phyloP scores from a whole-genome alignment of 2,797 vertebrate species.

The Clarias pachynema region DNA sequence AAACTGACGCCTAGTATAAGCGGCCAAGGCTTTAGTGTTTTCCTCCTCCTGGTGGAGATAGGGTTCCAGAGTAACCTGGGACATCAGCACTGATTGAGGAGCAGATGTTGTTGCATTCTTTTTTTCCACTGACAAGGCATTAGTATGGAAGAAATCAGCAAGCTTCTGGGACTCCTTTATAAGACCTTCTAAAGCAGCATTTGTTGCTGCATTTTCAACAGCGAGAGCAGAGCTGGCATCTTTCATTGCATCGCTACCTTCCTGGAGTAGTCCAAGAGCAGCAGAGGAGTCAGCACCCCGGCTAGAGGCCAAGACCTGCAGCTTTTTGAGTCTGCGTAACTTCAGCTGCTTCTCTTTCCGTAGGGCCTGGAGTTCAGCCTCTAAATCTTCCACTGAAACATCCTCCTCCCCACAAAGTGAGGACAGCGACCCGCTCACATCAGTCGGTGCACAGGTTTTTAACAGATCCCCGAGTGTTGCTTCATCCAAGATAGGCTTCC shows the following conservation, averaged over 20 bases:
- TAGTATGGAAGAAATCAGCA: constrained; percentile 68
- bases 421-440: constrained; percentile 47
- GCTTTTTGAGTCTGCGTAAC: constrained; percentile 76
- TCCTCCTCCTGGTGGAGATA: constrained; percentile 84
- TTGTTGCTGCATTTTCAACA: constrained; percentile 75
- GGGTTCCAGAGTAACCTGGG: constrained; percentile 78
- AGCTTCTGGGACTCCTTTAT: constrained; percentile 71
- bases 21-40: constrained; percentile 80
- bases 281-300: constrained; percentile 71
- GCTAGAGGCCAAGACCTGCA: constrained; percentile 75
- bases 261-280: constrained; percentile 68
- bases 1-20: constrained; percentile 79
- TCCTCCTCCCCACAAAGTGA: constrained; percentile 61
- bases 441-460: constrained; percentile 73
- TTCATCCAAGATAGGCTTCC: constrained; percentile 82
- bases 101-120: constrained; percentile 47
- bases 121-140: constrained; percentile 31
- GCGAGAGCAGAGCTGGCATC: constrained; percentile 68
- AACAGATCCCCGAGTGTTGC: constrained; percentile 80
- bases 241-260: constrained; percentile 67
- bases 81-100: constrained; percentile 72
- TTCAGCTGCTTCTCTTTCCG: constrained; percentile 78
- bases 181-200: constrained; percentile 75
- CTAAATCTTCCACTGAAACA: constrained; percentile 73
- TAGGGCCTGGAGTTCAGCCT: constrained; percentile 81